A percentile compares a stretch with the other conserved stretches of the same genome.
These are phyloP conservation scores for Aulostomus chinensis DNA, from an alignment of 2,797 vertebrate species.

Conservation along the genomic window DNA sequence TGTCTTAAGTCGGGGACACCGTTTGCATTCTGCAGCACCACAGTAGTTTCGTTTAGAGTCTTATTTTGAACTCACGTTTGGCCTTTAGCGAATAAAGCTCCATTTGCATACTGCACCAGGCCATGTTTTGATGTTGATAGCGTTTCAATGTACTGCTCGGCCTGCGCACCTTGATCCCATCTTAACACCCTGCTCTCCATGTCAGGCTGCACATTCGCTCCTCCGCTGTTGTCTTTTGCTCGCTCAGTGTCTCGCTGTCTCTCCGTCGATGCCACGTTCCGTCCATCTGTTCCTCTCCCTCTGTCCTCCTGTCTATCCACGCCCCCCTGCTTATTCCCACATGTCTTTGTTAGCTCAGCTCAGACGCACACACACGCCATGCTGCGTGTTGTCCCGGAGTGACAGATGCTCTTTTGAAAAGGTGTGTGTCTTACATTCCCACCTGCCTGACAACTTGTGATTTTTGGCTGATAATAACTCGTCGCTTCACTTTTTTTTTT, in stretches of 20 bases:
- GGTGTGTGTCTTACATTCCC: slow-evolving; percentile 49
- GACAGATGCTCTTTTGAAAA: slow-evolving; percentile 67
- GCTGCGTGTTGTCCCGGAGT: slow-evolving; percentile 36
- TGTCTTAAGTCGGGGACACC: too few relatives aligned
- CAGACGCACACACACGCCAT: slow-evolving; percentile 49
- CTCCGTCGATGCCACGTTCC: slow-evolving; percentile 32
- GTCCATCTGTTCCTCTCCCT: slow-evolving; percentile 71
- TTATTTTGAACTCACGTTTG: too few relatives aligned
- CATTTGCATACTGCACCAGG: too few relatives aligned
- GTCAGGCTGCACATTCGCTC: slow-evolving; percentile 32
- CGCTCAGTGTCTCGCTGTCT: too few relatives aligned
- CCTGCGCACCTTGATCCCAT: slow-evolving; percentile 26
- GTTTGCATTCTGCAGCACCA: too few relatives aligned
- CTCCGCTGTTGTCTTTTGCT: slow-evolving; percentile 22
- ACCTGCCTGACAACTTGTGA: slow-evolving; percentile 54
- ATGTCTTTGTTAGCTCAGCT: slow-evolving; percentile 70
- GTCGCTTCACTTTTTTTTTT: too few relatives aligned
- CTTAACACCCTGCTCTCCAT: slow-evolving; percentile 52
- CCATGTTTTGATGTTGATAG: too few relatives aligned
- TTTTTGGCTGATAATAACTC: too few relatives aligned
- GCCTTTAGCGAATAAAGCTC: too few relatives aligned
- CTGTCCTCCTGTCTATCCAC: slow-evolving; percentile 67
- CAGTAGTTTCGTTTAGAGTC: too few relatives aligned
- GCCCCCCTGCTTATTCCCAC: slow-evolving; percentile 67
- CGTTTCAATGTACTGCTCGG: too few relatives aligned